Evolutionary conservation across 2,888 invertebrate species (phyloP).

Genomic region (Eilema griseolum): DNA sequence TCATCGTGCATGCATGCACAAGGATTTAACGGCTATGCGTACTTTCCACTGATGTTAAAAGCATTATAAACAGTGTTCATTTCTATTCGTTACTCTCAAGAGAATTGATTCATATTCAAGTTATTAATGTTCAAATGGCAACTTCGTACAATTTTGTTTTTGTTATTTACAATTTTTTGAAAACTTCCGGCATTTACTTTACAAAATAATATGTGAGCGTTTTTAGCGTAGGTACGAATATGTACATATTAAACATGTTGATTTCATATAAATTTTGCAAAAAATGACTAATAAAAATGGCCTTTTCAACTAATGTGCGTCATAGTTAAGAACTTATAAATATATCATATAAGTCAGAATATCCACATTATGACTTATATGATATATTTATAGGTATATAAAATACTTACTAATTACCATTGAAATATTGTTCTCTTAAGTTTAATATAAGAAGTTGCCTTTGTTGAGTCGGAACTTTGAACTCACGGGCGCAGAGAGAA

Average conservation of each 20-base stretch:
- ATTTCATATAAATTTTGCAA: no score
- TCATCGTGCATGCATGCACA: slow-evolving; percentile 35
- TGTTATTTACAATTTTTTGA: neutral
- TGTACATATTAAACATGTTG: no score
- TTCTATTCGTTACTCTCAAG: neutral
- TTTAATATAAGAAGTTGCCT: slow-evolving; percentile 56
- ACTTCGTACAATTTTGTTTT: neutral
- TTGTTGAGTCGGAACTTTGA: slow-evolving; percentile 51
- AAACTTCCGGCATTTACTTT: neutral
- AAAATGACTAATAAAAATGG: neutral
- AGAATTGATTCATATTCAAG: neutral
- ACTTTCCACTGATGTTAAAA: slow-evolving; percentile 16
- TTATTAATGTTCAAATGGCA: neutral
- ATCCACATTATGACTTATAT: no score
- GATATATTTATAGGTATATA: neutral
- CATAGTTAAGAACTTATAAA: neutral
- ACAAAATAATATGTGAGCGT: no score
- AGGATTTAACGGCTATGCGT: slow-evolving; percentile 28
- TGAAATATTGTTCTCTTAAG: slow-evolving; percentile 56
- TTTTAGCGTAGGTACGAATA: no score
- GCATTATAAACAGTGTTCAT: neutral
- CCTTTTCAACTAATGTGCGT: no score
- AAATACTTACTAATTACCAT: slow-evolving; percentile 44
- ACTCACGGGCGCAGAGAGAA: slow-evolving; percentile 50
- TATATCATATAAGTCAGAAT: neutral